Evolutionary conservation across 2,113 vertebrate species (phyloP), one percentile per base, ranked within the genome.

Genomic region (Calyptomena viridis): DNA sequence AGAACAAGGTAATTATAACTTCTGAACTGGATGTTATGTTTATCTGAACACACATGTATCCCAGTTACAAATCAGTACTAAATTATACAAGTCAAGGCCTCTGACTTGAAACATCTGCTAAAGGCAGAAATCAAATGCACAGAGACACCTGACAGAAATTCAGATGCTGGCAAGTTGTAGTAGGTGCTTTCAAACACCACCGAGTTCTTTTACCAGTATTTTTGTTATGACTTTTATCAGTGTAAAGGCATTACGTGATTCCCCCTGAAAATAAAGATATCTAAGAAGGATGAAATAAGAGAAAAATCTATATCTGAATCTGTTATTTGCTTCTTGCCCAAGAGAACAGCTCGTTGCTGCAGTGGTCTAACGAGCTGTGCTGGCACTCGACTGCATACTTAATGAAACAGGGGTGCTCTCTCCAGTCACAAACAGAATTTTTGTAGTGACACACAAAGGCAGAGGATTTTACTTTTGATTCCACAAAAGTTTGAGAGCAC

Each of bases 251-350:
- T 82, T 80, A 69, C 35, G 8, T 9, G 30, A 66, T 80, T 90
- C 63, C 24, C 39, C 84, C 76, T 81, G 89, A 93, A 95, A 94
- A 94, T 28, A 63, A 73, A 88, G 59, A 35, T 59, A 71, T 47
- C 76, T 58, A 44, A 80, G 46, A n/a, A 80, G 83, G 72, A 90
- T 83, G 40, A 96, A 95, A 83, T 67, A 81, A 72, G 46, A 83
- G 55, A 49, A 92, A 94, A 95, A 92, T 84, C 59, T 46, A 76
- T 68, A 93, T 39, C 42, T 90, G 94, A 83, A 69, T 91, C 52
- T 56, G 39, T 83, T 85, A 81, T 90, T 88, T 93, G 59, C 33
- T 74, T 87, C 67, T 37, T 88, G 52, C 58, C 89, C 91, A 62
- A 64, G 90, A 91, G 90, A 84, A 50, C 5, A 92, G 53, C 11